Evolutionary conservation across 2,888 invertebrate species (phyloP).

Genomic region (Thysanoteuthis rhombus): DNA sequence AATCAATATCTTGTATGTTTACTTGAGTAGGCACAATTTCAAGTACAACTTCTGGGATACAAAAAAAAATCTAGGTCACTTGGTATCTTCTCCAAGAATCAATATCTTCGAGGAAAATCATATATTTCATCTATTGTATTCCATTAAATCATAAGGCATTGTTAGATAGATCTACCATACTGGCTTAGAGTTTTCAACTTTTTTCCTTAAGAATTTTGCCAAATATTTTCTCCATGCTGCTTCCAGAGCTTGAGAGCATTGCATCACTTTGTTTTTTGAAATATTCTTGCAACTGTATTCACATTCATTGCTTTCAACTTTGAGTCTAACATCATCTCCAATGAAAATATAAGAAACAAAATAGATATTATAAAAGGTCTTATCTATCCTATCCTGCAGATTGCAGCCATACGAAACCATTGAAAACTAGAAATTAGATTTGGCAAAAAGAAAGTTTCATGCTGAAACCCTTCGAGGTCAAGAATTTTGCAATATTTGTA

Average conservation of each 20-base stretch:
- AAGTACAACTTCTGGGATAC: neutral
- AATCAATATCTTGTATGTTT: neutral
- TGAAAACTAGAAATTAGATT: neutral
- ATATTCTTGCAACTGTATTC: neutral
- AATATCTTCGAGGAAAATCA: conserved; percentile 12
- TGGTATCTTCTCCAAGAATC: neutral
- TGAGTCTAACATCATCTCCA: neutral
- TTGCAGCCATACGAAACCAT: neutral
- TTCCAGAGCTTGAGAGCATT: neutral
- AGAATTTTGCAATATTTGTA: conserved; percentile 12
- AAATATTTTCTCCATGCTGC: neutral
- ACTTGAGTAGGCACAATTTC: neutral
- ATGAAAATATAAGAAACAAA: neutral
- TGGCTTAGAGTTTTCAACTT: neutral
- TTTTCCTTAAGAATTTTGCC: neutral
- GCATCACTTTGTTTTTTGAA: neutral
- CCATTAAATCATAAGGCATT: neutral
- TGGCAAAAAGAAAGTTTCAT: neutral
- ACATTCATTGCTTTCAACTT: neutral
- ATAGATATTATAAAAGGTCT: neutral
- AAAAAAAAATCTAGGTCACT: neutral
- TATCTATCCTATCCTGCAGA: neutral
- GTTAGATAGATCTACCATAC: neutral
- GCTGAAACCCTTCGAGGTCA: neutral
- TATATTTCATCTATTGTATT: neutral